These are phyloP conservation scores for Strigops habroptila DNA, from an alignment of 2,113 vertebrate species.

Conservation along the genomic window DNA sequence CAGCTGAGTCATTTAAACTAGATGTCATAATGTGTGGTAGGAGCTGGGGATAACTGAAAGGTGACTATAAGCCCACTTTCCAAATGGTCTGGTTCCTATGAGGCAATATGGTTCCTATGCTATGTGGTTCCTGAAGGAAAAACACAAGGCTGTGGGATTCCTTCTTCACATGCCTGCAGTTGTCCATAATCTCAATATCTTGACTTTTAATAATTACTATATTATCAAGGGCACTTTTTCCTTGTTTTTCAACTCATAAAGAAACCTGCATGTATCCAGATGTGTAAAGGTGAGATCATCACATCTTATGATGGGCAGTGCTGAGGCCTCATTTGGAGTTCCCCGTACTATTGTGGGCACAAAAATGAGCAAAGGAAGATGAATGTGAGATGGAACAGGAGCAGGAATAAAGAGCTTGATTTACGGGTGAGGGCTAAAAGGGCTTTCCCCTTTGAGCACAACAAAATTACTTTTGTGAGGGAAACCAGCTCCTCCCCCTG, in stretches of 20 bases:
- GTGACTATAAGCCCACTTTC: not conserved
- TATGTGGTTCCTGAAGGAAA: not conserved
- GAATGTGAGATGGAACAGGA: not conserved
- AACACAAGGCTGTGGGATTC: not conserved
- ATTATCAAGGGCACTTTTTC: not conserved
- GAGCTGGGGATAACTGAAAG: not conserved
- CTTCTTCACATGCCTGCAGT: not conserved
- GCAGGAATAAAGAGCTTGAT: not conserved
- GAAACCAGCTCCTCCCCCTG: not conserved
- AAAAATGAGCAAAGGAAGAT: not conserved
- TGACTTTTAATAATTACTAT: not conserved
- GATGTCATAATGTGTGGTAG: not conserved
- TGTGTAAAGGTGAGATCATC: not conserved
- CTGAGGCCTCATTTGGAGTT: not conserved
- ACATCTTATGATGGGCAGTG: rapidly evolving
- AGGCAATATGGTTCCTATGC: not conserved
- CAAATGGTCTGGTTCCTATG: not conserved
- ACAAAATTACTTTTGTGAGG: not conserved
- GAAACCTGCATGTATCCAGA: not conserved
- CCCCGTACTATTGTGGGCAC: not conserved
- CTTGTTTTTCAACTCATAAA: not conserved
- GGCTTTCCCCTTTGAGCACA: not conserved
- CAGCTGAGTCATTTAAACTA: not conserved
- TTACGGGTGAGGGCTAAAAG: not conserved
- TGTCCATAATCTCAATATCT: not conserved